Evolutionary conservation across 2,113 vertebrate species (phyloP).

Genomic region (Neomonachus schauinslandi): DNA sequence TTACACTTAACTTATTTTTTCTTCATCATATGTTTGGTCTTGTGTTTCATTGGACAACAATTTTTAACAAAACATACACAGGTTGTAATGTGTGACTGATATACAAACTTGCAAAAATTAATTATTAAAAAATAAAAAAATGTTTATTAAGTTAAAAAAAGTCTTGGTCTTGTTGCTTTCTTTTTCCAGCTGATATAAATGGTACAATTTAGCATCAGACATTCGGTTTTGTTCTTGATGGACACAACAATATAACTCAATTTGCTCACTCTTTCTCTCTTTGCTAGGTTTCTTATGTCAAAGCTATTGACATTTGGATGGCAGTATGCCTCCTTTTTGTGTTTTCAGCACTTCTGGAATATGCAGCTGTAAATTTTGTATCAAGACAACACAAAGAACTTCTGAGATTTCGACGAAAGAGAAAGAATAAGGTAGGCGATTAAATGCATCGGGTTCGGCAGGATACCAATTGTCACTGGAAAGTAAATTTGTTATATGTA

Average conservation of each 20-base stretch:
- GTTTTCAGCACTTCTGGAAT: constrained; percentile 97
- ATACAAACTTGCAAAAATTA: background rate
- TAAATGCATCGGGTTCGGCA: background rate
- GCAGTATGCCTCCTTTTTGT: constrained; percentile 98
- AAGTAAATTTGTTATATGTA: constrained; percentile 21
- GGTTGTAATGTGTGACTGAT: background rate
- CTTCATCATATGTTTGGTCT: background rate
- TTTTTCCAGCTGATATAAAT: background rate
- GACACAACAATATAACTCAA: background rate
- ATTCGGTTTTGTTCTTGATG: background rate
- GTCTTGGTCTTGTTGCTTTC: background rate
- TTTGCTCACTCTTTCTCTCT: background rate
- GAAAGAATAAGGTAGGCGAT: constrained; percentile 92
- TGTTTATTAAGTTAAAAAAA: background rate
- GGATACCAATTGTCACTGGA: background rate
- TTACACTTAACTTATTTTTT: background rate
- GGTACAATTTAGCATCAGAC: background rate
- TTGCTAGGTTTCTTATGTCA: constrained; percentile 96
- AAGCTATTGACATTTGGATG: constrained; percentile 99
- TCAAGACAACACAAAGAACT: constrained; percentile 98
- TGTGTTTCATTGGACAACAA: background rate
- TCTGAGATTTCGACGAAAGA: constrained; percentile 91
- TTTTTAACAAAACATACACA: background rate
- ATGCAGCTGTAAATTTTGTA: constrained; percentile 98
- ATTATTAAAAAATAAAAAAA: background rate